phyloP scores from a whole-genome alignment of 2,888 invertebrate species.

The Julus scandinavius region DNA sequence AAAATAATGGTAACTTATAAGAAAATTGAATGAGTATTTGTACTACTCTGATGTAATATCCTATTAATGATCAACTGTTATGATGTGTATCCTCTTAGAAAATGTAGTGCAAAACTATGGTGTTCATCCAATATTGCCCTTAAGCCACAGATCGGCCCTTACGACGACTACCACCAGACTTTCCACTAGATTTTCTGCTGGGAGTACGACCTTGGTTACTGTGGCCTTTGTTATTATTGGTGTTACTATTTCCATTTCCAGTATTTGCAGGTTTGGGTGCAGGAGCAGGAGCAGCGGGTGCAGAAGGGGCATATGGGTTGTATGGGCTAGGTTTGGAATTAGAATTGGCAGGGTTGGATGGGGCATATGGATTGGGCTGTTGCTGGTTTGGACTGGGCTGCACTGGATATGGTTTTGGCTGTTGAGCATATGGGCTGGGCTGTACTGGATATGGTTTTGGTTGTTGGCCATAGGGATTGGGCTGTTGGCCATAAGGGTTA shows the following conservation, averaged over 20 bases:
- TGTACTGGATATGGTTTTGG: neutral
- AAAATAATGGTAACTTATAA: too few species aligned
- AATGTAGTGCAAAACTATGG: too few species aligned
- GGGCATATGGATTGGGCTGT: neutral
- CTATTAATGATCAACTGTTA: too few species aligned
- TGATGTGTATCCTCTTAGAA: too few species aligned
- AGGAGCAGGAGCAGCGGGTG: neutral
- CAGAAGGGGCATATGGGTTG: neutral
- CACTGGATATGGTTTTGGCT: too few species aligned
- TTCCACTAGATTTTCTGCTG: neutral
- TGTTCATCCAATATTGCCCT: neutral
- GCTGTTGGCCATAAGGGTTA: neutral
- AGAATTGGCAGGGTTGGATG: neutral
- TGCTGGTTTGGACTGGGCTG: too few species aligned
- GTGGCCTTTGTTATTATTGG: too few species aligned
- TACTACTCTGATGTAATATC: too few species aligned
- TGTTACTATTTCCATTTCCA: neutral
- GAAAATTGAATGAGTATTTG: too few species aligned
- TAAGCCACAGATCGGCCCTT: neutral
- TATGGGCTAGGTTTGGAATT: neutral
- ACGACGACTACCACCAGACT: neutral
- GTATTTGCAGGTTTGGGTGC: neutral
- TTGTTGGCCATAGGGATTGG: neutral
- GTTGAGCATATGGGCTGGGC: neutral
- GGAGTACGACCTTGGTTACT: too few species aligned